Conservation (phyloP, 2,888 invertebrate species). For the Tenthredo distinguenda region DNA sequence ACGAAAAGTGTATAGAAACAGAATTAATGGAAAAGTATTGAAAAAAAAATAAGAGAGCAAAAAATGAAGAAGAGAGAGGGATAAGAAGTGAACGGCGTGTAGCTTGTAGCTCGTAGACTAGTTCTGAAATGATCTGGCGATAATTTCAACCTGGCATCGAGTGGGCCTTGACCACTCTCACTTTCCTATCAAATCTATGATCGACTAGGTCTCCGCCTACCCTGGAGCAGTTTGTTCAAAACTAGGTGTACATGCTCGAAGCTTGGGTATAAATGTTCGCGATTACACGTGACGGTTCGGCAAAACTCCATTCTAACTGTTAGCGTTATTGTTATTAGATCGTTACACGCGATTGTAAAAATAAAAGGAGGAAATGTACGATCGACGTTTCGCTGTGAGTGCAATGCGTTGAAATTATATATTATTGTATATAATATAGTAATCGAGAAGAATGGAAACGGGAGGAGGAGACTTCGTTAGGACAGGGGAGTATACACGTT, state of each 20-base stretch:
- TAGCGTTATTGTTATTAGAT: neutral
- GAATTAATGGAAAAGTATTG: neutral
- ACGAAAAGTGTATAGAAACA: neutral
- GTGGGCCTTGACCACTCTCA: conserved; percentile 65
- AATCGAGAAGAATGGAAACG: neutral
- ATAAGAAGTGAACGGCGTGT: conserved; percentile 48
- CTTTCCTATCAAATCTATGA: conserved; percentile 58
- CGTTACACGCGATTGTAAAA: neutral
- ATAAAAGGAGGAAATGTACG: neutral
- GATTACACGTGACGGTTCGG: neutral
- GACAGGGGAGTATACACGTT: neutral
- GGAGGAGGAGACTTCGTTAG: neutral
- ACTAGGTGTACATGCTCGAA: neutral
- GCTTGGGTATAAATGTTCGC: neutral
- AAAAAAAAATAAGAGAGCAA: neutral
- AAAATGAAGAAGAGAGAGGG: neutral
- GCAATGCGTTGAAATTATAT: neutral
- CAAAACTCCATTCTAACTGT: neutral
- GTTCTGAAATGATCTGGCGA: conserved; percentile 33
- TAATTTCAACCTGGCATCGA: conserved; percentile 51
- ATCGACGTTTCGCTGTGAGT: neutral
- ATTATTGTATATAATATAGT: neutral
- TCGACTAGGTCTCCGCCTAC: conserved; percentile 19
- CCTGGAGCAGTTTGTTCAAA: conserved; percentile 5
- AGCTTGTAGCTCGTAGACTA: conserved; percentile 31